Evolutionary conservation across 1,140 invertebrate species (phyloP).

Genomic region (Bombus pascuorum): DNA sequence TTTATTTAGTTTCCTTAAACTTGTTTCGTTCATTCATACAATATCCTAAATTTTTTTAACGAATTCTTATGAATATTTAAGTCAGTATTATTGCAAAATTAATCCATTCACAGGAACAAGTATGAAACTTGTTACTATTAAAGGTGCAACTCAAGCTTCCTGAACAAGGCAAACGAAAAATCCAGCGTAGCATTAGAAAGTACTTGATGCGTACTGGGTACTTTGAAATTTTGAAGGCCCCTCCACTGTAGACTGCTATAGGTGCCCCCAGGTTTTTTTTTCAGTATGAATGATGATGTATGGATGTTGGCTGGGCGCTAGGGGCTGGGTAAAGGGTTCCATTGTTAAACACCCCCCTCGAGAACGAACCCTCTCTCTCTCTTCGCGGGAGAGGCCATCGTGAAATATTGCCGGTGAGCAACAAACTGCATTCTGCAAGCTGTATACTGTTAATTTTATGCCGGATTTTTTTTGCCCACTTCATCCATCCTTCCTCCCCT

Average conservation of each 20-base stretch:
- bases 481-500: conserved; percentile 43
- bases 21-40: background rate
- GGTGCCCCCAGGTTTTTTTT: conserved; percentile 71
- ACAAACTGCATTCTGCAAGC: conserved; percentile 74
- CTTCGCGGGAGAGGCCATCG: conserved; percentile 69
- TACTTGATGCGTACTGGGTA: conserved; percentile 64
- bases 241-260: conserved; percentile 51
- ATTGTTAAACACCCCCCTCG: conserved; percentile 77
- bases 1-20: background rate
- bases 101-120: background rate
- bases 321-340: conserved; percentile 82
- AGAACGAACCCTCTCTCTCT: conserved; percentile 64
- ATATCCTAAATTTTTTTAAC: background rate
- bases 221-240: conserved; percentile 64
- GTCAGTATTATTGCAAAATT: background rate
- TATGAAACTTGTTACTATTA: background rate
- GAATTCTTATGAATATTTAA: background rate
- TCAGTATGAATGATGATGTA: conserved; percentile 81
- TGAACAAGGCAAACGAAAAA: conserved; percentile 28
- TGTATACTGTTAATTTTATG: conserved; percentile 81
- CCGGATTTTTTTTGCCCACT: conserved; percentile 72
- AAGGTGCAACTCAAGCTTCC: background rate
- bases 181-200: conserved; percentile 49
- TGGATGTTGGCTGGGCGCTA: conserved; percentile 80
- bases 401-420: conserved; percentile 79